Percentiles rank a stretch among this genome's conserved stretches.
These are phyloP conservation scores for Mormyrus hasselquistii DNA, from an alignment of 2,797 vertebrate species.

Conservation along the genomic window DNA sequence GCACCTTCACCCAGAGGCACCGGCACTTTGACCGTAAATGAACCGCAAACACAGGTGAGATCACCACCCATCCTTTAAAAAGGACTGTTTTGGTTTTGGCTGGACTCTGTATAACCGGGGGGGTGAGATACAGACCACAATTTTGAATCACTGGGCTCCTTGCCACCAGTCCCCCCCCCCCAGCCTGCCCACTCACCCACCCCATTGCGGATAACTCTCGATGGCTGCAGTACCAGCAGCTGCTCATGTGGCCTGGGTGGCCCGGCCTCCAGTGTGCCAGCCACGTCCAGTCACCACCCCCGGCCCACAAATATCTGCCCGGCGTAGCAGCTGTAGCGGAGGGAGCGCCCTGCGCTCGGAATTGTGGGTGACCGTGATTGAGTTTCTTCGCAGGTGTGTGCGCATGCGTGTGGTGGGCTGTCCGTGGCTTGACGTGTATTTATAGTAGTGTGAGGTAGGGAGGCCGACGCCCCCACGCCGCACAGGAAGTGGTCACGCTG, in stretches of 20 bases:
- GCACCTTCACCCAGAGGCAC: constrained; percentile 46
- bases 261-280: neutral
- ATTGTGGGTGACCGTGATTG: neutral
- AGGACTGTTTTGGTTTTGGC: neutral
- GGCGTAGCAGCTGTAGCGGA: neutral
- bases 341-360: neutral
- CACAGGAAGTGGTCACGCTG: constrained; percentile 48
- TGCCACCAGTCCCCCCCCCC: constrained; percentile 26
- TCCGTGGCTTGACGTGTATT: neutral
- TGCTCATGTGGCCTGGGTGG: neutral
- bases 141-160: constrained; percentile 38
- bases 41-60: neutral
- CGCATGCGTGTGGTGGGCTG: neutral
- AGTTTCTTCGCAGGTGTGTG: neutral
- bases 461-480: constrained; percentile 13
- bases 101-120: neutral
- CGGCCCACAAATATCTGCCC: neutral
- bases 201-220: constrained; percentile 21
- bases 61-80: neutral
- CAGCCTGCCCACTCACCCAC: constrained; percentile 34
- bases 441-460: neutral
- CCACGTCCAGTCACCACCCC: neutral
- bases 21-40: constrained; percentile 91
- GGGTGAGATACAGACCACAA: neutral
- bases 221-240: neutral